Evolutionary conservation across 2,113 vertebrate genomes (phyloP).

Genomic region (Paraplagusia blochii): DNA sequence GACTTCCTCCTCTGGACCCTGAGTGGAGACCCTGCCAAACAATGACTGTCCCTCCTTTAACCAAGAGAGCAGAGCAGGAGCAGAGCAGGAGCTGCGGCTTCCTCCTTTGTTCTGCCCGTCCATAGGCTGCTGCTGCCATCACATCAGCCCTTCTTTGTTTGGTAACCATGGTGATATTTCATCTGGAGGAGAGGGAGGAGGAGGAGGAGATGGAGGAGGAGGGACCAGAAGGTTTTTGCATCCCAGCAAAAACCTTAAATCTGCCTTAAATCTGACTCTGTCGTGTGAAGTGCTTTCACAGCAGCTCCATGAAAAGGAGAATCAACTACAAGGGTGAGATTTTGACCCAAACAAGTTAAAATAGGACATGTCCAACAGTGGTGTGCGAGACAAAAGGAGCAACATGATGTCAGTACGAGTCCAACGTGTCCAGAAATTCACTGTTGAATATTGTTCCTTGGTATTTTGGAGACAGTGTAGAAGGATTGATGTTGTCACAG

Average conservation of each 20-base stretch:
- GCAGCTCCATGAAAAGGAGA: too few species aligned
- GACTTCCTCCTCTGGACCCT: slow-evolving; percentile 4
- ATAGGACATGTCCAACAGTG: too few species aligned
- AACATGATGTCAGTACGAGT: too few species aligned
- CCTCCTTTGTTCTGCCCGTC: slow-evolving; percentile 75
- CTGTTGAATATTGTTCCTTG: too few species aligned
- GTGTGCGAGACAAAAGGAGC: too few species aligned
- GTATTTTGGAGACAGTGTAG: too few species aligned
- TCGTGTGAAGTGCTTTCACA: too few species aligned
- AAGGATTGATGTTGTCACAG: too few species aligned
- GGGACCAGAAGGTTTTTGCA: slow-evolving; percentile 48
- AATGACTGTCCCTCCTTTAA: slow-evolving; percentile 44
- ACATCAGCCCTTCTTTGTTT: slow-evolving; percentile 78
- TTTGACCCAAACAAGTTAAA: too few species aligned
- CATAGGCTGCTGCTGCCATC: slow-evolving; percentile 60
- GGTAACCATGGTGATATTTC: slow-evolving; percentile 81
- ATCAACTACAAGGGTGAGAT: too few species aligned
- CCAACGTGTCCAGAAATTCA: too few species aligned
- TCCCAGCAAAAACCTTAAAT: slow-evolving; percentile 25
- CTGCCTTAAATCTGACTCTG: neutral
- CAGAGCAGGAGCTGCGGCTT: slow-evolving; percentile 49
- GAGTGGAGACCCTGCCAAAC: slow-evolving; percentile 17
- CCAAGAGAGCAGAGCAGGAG: slow-evolving; percentile 27
- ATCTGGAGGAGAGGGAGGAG: slow-evolving; percentile 56
- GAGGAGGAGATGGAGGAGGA: slow-evolving; percentile 20